Evolutionary conservation across 1,140 invertebrate genomes (phyloP), one percentile per base, ranked within the genome.

Genomic region (Coenobita brevimanus): DNA sequence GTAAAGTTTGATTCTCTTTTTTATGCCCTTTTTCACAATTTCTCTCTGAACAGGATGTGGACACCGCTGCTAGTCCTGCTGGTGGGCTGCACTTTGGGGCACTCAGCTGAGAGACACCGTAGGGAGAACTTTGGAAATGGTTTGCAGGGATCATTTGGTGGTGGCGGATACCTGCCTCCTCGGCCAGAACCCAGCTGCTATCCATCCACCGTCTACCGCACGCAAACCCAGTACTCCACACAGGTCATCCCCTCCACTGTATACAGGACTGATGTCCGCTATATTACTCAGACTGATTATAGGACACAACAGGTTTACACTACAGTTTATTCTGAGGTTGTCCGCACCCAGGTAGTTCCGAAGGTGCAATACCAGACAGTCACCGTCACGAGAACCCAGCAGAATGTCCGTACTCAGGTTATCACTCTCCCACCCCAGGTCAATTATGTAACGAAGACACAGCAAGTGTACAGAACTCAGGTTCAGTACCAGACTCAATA

Each of bases 401-500:
- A 88, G n/a, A 82, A 64, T 54, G 60, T 67, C 15, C 79, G 54
- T 33, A 88, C 86, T 38, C 50, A 82, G 43, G 43, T 82, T 27
- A n/a, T 88, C 38, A 88, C 79, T 54, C 80, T 88, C 27, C 86
- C 79, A 1, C 79, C 86, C 21, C 79, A 88, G 24, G 38, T 82
- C 46, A 81, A 57, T 64, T 89, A 89, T 41, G 89, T 89, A 10
- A 85, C 89, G n/a, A 24, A 41, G 13, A 89, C 82, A 71, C 82
- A 82, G 43, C 38, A 80, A 46, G 71, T 33, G 13, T 75, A 75
- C 33, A 82, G 54, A 33, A 82, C 84, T 33, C 60, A 87, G 27
- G 82, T 85, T 13, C 82, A 86, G 64, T 87, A 85, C 69, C 41
- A 80, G 62, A 89, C 89, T 27, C 27, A 27, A 62, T 89, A 80